Percentiles rank a stretch among this genome's conserved stretches.
Conservation (phyloP, 92 coral and sea anemone genomes). For the Pocillopora grandis region DNA sequence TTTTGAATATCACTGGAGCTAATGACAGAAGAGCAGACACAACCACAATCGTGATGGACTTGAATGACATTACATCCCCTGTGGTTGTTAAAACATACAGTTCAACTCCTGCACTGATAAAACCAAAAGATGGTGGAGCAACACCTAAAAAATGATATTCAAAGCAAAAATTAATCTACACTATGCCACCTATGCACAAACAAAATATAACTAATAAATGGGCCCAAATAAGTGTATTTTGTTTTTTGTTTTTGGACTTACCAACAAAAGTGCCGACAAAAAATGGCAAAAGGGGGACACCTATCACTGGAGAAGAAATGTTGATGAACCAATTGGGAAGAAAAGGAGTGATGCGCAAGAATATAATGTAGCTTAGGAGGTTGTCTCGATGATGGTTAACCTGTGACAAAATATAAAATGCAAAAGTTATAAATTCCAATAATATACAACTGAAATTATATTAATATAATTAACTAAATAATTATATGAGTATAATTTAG, state of each 20-base stretch:
- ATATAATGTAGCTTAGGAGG: conserved; percentile 90
- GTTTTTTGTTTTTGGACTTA: conserved; percentile 23
- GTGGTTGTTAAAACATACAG: conserved; percentile 90
- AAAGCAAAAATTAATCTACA: neutral
- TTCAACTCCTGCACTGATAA: conserved; percentile 97
- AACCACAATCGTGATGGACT: conserved; percentile 88
- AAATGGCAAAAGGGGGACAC: conserved; percentile 89
- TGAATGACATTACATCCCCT: conserved; percentile 93
- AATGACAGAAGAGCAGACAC: conserved; percentile 85
- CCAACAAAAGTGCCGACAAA: conserved; percentile 95
- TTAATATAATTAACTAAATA: too few relatives aligned
- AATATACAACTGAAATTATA: too few relatives aligned
- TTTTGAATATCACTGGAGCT: conserved; percentile 83
- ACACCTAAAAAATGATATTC: conserved; percentile 63
- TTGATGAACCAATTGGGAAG: conserved; percentile 99
- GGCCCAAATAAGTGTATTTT: neutral
- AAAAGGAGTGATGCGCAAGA: conserved; percentile 97
- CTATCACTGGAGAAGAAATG: conserved; percentile 92
- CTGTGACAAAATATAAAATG: conserved; percentile 47
- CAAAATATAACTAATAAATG: neutral
- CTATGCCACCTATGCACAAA: too few relatives aligned
- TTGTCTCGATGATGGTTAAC: conserved; percentile 92
- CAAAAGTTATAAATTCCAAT: too few relatives aligned
- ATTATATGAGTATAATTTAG: too few relatives aligned
- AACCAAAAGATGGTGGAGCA: conserved; percentile 98